Percentiles rank a stretch among this genome's conserved stretches.
Evolutionary conservation across 2,113 vertebrate species (phyloP).

Genomic region (Jaculus jaculus): DNA sequence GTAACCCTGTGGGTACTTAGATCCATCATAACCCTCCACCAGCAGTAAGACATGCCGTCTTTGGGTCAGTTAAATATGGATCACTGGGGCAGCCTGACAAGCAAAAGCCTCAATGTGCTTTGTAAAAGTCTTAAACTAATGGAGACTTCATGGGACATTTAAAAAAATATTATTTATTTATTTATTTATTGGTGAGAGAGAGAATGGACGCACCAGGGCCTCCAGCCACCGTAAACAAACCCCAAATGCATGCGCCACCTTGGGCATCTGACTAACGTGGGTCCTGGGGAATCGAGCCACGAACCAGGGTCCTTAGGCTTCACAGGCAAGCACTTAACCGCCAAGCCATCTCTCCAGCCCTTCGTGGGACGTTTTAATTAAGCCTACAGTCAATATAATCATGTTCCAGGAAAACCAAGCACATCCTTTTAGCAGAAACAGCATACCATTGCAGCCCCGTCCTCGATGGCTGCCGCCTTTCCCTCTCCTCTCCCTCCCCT

Average conservation of each 20-base stretch:
- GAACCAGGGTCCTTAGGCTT: too few species aligned
- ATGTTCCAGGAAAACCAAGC: background rate
- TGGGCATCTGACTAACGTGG: too few species aligned
- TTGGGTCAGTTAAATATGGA: slow-evolving; percentile 9
- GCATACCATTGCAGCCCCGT: fast-evolving
- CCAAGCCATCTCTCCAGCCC: too few species aligned
- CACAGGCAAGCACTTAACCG: too few species aligned
- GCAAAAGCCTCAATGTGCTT: background rate
- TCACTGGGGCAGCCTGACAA: background rate
- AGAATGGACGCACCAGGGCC: too few species aligned
- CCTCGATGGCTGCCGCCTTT: background rate
- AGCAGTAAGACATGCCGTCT: background rate
- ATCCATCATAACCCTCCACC: background rate
- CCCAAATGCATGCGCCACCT: too few species aligned
- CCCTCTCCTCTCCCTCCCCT: background rate
- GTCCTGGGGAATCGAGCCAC: too few species aligned
- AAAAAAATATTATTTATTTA: too few species aligned
- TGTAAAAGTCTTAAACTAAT: background rate
- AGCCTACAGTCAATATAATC: background rate
- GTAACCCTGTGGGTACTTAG: background rate
- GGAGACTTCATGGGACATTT: background rate
- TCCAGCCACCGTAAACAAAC: too few species aligned
- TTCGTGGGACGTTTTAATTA: background rate
- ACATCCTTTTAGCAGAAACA: background rate
- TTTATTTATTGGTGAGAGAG: too few species aligned